Conservation (phyloP, 2,888 invertebrate species). For the Catocala sponsa region DNA sequence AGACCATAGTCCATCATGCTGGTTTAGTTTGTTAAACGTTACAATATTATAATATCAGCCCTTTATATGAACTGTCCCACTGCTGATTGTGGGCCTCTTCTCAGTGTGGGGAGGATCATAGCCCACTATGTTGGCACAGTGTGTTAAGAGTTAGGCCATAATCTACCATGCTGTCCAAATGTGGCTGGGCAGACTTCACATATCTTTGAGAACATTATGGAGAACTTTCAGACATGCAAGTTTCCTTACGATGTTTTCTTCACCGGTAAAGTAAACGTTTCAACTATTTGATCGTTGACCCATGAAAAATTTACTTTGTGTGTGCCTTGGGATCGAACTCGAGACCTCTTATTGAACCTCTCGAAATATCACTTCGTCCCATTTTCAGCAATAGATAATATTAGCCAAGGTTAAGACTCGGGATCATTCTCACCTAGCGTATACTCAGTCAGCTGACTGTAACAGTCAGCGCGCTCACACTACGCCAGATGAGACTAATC, state of each 20-base stretch:
- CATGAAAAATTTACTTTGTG: too few species aligned
- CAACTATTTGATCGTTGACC: too few species aligned
- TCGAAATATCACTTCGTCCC: background rate
- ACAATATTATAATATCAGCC: too few species aligned
- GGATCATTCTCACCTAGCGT: constrained; percentile 1
- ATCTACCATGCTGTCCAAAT: background rate
- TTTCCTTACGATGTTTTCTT: too few species aligned
- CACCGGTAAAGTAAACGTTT: too few species aligned
- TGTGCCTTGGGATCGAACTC: too few species aligned
- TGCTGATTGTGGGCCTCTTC: too few species aligned
- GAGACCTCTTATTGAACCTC: too few species aligned
- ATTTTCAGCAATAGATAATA: constrained; percentile 5
- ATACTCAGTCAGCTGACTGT: constrained; percentile 6
- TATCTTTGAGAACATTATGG: too few species aligned
- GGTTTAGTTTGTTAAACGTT: background rate
- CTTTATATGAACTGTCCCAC: too few species aligned
- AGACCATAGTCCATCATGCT: background rate
- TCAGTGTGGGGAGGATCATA: background rate
- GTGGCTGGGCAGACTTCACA: too few species aligned
- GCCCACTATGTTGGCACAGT: background rate
- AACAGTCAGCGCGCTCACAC: constrained; percentile 11
- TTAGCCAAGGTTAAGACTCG: background rate
- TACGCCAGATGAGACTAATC: constrained; percentile 5
- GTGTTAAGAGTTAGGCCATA: background rate
- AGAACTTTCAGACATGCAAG: too few species aligned